Evolutionary conservation across 2,797 vertebrate species (phyloP), one percentile per base, ranked within the genome.

Genomic region (Adrianichthys oophorus): DNA sequence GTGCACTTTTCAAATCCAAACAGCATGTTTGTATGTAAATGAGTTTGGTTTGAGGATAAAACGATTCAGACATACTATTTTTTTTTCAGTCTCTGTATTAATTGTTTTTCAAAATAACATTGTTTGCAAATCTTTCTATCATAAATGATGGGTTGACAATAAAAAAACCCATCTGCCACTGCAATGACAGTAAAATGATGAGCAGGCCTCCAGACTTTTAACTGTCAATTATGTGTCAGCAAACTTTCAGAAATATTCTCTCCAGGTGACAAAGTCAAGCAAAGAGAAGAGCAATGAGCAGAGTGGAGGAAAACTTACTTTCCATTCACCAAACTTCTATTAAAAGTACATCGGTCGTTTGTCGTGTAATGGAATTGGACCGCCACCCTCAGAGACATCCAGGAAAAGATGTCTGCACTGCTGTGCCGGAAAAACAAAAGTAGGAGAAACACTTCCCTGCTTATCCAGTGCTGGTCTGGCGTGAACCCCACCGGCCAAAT

Each of bases 311-410:
- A 59, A 44, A 48, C 44, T 55, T 21, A 57, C 43, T 58, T 46
- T 17, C 51, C 1, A 37, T 41, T 48, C 18, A 47, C 44, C 60
- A 56, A 17, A 29, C 58, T 65, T 68, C 37, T 50, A 74, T 73
- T 74, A 66, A 73, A 76, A 45, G 43, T 49, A 15, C 58, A 48
- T 74, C 63, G 72, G 40, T 59, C 46, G 51, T 56, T 48, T 61
- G 61, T 63, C 66, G 49, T 66, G 23, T 41, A 76, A 80, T 64
- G 79, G 66, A 79, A 78, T 29, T 40, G 50, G 68, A 58, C 42
- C 74, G 46, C 4, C 23, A 21, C 50, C 60, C 61, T 41, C 41
- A 42, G 56, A 79, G 62, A 16, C 48, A 52, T 7, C 18, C 8
- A 41, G 42, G 60, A 12, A 32, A 55, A 15, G 24, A 62, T 32